phyloP scores from a whole-genome alignment of 2,888 invertebrate species.

The Unio pictorum region DNA sequence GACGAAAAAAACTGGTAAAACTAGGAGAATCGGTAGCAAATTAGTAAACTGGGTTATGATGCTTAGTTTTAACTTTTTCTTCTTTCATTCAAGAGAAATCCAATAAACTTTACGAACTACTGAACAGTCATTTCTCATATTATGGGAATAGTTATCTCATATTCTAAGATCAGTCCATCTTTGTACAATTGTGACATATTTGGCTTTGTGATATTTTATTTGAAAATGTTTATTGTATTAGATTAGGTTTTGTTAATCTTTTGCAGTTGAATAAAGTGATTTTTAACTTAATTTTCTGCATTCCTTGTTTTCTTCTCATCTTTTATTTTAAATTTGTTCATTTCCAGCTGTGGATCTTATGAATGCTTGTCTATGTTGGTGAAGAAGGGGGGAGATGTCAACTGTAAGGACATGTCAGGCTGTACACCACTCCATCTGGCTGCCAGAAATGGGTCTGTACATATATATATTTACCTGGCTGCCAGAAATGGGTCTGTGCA shows the following conservation, averaged over 20 bases:
- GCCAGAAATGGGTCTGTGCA: too few relatives aligned
- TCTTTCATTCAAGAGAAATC: too few relatives aligned
- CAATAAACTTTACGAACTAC: too few relatives aligned
- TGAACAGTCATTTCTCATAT: too few relatives aligned
- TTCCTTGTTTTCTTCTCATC: not conserved
- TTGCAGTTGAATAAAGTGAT: too few relatives aligned
- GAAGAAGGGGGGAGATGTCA: conserved; percentile 64
- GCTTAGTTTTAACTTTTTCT: too few relatives aligned
- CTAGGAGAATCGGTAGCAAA: not conserved
- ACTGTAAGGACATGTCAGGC: conserved; percentile 64
- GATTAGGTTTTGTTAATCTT: not conserved
- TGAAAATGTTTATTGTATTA: not conserved
- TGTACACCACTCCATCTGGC: conserved; percentile 67
- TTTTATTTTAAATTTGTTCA: conserved; percentile 1
- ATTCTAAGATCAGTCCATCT: too few relatives aligned
- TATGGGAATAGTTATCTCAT: too few relatives aligned
- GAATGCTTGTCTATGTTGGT: conserved; percentile 62
- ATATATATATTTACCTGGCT: not conserved
- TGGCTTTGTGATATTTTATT: too few relatives aligned
- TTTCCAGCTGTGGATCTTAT: conserved; percentile 64
- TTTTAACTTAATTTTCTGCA: not conserved
- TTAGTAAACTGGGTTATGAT: too few relatives aligned
- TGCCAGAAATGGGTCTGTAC: conserved; percentile 65
- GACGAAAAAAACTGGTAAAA: not conserved
- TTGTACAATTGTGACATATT: too few relatives aligned